Conservation (phyloP, 2,113 vertebrate genomes). For the Ancistrus triradiatus region DNA sequence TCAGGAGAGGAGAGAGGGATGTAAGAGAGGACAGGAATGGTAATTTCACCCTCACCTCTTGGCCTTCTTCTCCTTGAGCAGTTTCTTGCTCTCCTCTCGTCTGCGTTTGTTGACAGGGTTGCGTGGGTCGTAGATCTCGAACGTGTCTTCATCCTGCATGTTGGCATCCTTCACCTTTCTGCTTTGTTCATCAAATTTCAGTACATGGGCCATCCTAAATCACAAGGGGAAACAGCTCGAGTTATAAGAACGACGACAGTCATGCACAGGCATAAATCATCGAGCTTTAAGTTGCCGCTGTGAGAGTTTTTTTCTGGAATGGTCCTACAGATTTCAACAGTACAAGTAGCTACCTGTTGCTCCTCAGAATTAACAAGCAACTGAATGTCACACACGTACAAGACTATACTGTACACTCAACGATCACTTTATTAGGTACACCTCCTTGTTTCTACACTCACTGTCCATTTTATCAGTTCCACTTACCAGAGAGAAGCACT, state of each 20-base stretch:
- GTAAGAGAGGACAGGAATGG: constrained; percentile 3
- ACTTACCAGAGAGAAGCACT: too few species aligned
- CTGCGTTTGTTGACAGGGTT: constrained; percentile 95
- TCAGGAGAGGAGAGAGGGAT: too few species aligned
- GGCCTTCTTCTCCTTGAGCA: constrained; percentile 93
- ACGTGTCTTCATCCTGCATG: constrained; percentile 94
- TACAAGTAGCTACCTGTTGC: neutral
- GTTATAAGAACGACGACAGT: constrained; percentile 42
- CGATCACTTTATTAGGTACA: too few species aligned
- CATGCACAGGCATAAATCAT: constrained; percentile 47
- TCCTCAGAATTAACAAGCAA: neutral
- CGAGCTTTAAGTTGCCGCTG: constrained; percentile 9
- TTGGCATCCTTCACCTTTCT: constrained; percentile 95
- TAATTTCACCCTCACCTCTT: constrained; percentile 63
- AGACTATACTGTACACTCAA: too few species aligned
- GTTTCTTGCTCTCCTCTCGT: constrained; percentile 95
- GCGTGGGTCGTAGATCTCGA: constrained; percentile 95
- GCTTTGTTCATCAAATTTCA: constrained; percentile 94
- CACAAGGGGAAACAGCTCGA: constrained; percentile 45
- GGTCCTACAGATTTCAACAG: neutral
- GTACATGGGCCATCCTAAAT: constrained; percentile 89
- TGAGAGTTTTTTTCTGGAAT: constrained; percentile 7
- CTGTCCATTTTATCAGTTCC: too few species aligned
- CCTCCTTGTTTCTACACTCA: too few species aligned
- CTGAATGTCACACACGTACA: too few species aligned